Conservation (phyloP, 2,797 vertebrate genomes). For the Scyliorhinus canicula region DNA sequence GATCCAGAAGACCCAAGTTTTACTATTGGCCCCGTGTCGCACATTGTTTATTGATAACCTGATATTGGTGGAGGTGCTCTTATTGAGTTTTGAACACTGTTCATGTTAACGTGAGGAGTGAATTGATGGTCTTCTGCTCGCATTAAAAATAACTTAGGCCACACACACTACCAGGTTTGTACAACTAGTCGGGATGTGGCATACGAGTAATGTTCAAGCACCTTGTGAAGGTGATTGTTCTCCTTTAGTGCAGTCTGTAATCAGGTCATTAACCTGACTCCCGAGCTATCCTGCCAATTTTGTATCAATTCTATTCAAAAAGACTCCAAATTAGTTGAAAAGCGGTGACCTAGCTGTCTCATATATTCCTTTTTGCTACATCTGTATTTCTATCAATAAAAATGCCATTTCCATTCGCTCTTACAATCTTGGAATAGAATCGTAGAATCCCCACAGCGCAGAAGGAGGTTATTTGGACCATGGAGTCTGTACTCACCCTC, state of each 20-base stretch:
- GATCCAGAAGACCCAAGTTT: background rate
- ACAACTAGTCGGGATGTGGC: background rate
- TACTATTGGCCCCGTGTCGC: background rate
- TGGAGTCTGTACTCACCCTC: no score
- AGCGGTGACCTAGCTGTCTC: background rate
- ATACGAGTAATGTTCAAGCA: background rate
- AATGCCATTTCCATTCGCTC: background rate
- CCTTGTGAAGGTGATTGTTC: background rate
- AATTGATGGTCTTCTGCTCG: background rate
- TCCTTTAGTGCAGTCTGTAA: background rate
- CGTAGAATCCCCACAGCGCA: no score
- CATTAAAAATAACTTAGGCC: background rate
- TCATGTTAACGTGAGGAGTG: background rate
- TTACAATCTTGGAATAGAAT: no score
- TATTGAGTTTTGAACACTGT: background rate
- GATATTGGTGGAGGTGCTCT: background rate
- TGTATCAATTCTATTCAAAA: background rate
- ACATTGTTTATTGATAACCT: background rate
- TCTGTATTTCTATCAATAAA: background rate
- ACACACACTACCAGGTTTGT: background rate
- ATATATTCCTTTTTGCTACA: background rate
- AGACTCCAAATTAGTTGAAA: background rate
- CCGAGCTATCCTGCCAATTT: no score
- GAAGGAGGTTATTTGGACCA: no score
- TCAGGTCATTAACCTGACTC: background rate